These are phyloP conservation scores for Lepus europaeus DNA, from an alignment of 2,113 vertebrate genomes.

Conservation along the genomic window DNA sequence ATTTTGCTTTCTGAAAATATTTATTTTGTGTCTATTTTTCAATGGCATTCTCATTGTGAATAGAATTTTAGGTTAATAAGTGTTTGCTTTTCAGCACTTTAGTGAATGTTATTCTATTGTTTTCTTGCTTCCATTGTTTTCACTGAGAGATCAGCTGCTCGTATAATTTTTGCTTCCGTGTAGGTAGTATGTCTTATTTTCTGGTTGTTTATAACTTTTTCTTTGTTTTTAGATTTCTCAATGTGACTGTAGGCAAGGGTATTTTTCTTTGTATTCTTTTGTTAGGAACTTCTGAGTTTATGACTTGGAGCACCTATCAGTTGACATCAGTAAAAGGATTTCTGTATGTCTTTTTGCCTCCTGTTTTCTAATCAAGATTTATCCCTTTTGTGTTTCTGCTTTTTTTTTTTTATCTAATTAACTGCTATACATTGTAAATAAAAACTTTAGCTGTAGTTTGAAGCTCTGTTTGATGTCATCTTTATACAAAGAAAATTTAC, in stretches of 20 bases:
- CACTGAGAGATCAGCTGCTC: neutral
- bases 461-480: neutral
- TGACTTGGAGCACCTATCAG: neutral
- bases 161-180: neutral
- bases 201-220: neutral
- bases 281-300: neutral
- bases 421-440: neutral
- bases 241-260: neutral
- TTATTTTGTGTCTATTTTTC: neutral
- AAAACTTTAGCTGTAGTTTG: slow-evolving; percentile 1
- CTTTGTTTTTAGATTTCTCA: slow-evolving; percentile 10
- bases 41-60: neutral
- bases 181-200: neutral
- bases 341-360: slow-evolving; percentile 12
- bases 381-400: neutral
- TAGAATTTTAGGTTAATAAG: slow-evolving; percentile 27
- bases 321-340: neutral
- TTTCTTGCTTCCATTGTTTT: slow-evolving; percentile 42
- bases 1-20: slow-evolving; percentile 36
- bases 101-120: neutral
- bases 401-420: neutral
- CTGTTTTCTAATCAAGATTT: slow-evolving; percentile 19
- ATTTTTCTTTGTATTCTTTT: neutral
- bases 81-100: neutral
- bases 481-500: slow-evolving; percentile 24